phyloP scores from a whole-genome alignment of 2,113 vertebrate genomes.

The Thalassarche chlororhynchos region DNA sequence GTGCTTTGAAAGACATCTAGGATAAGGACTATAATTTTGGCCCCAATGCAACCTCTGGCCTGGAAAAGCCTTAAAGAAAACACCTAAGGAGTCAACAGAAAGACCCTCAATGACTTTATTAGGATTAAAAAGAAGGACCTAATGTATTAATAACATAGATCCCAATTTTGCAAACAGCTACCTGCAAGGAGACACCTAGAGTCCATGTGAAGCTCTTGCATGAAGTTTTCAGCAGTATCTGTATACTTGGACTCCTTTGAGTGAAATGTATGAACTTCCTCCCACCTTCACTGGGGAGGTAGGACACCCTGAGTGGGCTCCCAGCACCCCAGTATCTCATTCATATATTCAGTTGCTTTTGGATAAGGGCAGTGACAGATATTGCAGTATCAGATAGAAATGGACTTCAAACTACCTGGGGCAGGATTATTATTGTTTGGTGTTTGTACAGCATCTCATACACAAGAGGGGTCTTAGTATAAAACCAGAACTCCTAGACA shows the following conservation, averaged over 20 bases:
- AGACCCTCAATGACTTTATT: background rate
- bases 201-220: background rate
- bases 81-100: background rate
- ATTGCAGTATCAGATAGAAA: background rate
- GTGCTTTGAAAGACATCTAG: background rate
- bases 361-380: background rate
- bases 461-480: no score
- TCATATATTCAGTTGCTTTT: background rate
- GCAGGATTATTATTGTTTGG: background rate
- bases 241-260: background rate
- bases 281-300: background rate
- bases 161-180: background rate
- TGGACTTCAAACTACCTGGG: background rate
- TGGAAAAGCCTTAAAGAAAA: background rate
- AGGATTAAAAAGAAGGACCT: background rate
- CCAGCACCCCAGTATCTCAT: background rate
- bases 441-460: background rate
- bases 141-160: background rate
- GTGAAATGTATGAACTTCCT: background rate
- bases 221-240: background rate
- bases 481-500: background rate
- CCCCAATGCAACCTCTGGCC: background rate
- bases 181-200: background rate
- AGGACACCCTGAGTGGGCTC: background rate
- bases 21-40: background rate